Evolutionary conservation across 2,888 invertebrate genomes (phyloP).

Genomic region (Amphipyra berbera): DNA sequence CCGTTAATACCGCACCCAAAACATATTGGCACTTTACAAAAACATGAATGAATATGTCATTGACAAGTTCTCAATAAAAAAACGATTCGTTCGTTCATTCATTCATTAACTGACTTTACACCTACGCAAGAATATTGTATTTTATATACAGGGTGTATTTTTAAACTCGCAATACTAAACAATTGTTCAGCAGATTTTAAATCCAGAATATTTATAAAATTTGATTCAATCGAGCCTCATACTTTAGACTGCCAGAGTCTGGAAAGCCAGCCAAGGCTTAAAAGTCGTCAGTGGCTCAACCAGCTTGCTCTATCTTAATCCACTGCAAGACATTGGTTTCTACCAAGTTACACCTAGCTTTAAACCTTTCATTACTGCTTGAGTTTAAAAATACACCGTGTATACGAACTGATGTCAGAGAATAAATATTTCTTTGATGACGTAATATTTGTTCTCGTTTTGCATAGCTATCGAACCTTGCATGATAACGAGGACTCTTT

Average conservation of each 20-base stretch:
- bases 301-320: too few relatives aligned
- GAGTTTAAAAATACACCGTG: conserved; percentile 20
- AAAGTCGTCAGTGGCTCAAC: too few relatives aligned
- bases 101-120: conserved; percentile 58
- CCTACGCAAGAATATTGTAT: conserved; percentile 56
- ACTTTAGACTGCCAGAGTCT: too few relatives aligned
- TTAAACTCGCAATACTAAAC: neutral
- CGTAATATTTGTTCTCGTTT: conserved; percentile 59
- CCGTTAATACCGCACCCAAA: conserved; percentile 51
- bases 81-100: conserved; percentile 45
- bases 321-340: too few relatives aligned
- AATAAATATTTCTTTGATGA: conserved; percentile 63
- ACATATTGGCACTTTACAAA: conserved; percentile 45
- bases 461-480: conserved; percentile 38
- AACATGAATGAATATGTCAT: conserved; percentile 56
- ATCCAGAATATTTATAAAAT: too few relatives aligned
- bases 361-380: too few relatives aligned
- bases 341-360: too few relatives aligned
- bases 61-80: conserved; percentile 55
- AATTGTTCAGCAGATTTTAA: too few relatives aligned
- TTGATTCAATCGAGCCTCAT: too few relatives aligned
- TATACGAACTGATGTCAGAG: conserved; percentile 64
- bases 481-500: conserved; percentile 17
- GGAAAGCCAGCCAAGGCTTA: too few relatives aligned
- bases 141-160: conserved; percentile 35